Percentiles rank a stretch among this genome's conserved stretches.
Conservation (phyloP, 2,888 invertebrate genomes). For the Mesorhabditis spiculigera region DNA sequence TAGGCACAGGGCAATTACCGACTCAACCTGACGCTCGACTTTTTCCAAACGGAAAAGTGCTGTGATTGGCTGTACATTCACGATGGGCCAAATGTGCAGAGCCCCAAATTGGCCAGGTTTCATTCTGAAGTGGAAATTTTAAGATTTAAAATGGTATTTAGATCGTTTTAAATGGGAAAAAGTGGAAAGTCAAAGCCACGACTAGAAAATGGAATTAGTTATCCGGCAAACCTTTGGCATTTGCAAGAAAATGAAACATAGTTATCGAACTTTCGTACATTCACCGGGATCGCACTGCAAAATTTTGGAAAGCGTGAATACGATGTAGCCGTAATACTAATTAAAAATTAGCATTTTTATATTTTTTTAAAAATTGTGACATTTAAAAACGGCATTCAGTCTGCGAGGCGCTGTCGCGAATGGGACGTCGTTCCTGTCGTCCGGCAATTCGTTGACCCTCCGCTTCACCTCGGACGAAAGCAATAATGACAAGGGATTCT, state of each 20-base stretch:
- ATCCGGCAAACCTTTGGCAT: too few relatives aligned
- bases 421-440: background rate
- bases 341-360: too few relatives aligned
- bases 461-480: conserved; percentile 3
- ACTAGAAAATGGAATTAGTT: too few relatives aligned
- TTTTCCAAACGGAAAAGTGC: conserved; percentile 3
- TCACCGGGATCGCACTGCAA: too few relatives aligned
- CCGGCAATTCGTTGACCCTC: background rate
- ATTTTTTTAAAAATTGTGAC: background rate
- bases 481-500: conserved; percentile 7
- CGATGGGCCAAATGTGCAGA: background rate
- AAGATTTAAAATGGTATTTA: too few relatives aligned
- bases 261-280: too few relatives aligned
- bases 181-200: too few relatives aligned
- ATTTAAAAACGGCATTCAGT: background rate
- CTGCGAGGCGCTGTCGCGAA: background rate
- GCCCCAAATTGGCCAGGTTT: conserved; percentile 5
- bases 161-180: too few relatives aligned
- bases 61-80: conserved; percentile 6
- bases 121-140: background rate
- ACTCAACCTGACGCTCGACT: background rate
- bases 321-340: too few relatives aligned
- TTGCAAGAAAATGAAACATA: too few relatives aligned
- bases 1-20: background rate
- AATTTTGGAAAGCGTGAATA: too few relatives aligned